Percentiles rank a stretch among this genome's conserved stretches.
These are phyloP conservation scores for Alcis repandata DNA, from an alignment of 2,888 invertebrate genomes.

Conservation along the genomic window DNA sequence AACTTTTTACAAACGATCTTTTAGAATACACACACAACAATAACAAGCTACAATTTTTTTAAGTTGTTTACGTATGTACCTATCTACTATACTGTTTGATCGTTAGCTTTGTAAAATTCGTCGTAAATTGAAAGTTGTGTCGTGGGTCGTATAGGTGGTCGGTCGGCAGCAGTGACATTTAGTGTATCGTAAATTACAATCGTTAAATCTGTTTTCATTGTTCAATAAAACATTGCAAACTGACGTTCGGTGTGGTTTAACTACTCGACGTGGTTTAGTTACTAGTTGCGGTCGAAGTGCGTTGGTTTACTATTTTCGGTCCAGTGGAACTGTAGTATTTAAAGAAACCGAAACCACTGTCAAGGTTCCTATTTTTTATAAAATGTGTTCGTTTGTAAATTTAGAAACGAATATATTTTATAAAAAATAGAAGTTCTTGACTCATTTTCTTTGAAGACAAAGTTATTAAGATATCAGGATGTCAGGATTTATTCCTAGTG, in stretches of 20 bases:
- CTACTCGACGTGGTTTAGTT: neutral
- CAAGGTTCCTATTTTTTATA: conserved; percentile 4
- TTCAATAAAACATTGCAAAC: conserved; percentile 8
- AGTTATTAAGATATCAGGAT: no score
- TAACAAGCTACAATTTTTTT: neutral
- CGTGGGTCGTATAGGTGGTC: no score
- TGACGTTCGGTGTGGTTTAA: neutral
- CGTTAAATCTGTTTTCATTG: conserved; percentile 15
- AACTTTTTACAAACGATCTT: no score
- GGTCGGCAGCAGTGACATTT: conserved; percentile 17
- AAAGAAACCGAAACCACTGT: conserved; percentile 1
- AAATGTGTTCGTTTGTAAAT: conserved; percentile 1
- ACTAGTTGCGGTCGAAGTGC: conserved; percentile 1
- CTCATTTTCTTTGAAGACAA: conserved; percentile 13
- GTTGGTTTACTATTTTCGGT: conserved; percentile 2
- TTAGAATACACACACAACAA: no score
- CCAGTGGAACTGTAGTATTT: neutral
- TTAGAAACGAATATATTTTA: no score
- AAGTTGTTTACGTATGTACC: neutral
- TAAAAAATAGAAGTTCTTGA: no score
- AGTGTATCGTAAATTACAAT: conserved; percentile 17
- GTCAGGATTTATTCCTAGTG: no score
- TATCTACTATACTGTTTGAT: neutral
- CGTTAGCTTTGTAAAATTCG: conserved; percentile 3
- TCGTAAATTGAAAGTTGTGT: conserved; percentile 5